Evolutionary conservation across 2,888 invertebrate genomes (phyloP), one percentile per base, ranked within the genome.

Genomic region (Belgica antarctica): DNA sequence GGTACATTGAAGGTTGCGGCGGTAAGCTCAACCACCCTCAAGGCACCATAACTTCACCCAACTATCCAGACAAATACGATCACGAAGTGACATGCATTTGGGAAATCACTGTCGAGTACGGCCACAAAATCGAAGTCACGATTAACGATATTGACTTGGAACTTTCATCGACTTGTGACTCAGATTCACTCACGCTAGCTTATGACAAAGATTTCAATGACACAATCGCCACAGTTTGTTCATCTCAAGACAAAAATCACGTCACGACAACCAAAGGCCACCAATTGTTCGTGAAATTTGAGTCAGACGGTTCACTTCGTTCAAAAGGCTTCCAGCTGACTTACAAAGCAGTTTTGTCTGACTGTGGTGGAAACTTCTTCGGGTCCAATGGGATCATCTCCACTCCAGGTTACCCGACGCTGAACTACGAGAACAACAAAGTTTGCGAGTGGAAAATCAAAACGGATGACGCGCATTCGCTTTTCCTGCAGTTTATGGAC

Each of bases 391-490:
- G 94, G 0, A 76, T 79, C 0, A 86, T 96, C 71, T 83, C 86
- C 74, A 92, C 94, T 0, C 87, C 89, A 8, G 90, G 93, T 76
- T 96, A 91, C 79, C 96, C 96, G 0, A 68, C 47, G 8, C 78
- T 84, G 70, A 87, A 88, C 75, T 96, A 94, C 80, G 89, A 89
- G 1, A 78, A 81, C 61, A 84, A 86, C 74, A 82, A 88, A 70
- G 84, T 89, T 72, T 96, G 96, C 76, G 84, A 85, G 68, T 96
- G 94, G 92, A 77, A 83, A 10, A 85, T 96, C 71, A 80, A 81
- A 52, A 86, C 91, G 1, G 84, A 88, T 61, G 75, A 77, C 71
- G 82, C 87, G 79, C 89, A 92, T 76, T 81, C 86, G 1, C 84
- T 94, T 22, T 83, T 86, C 72, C 76, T 95, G 0, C 84, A 84